Base-by-base conservation (phyloP, 2,888 invertebrate genomes). In the Nezara viridula region DNA sequence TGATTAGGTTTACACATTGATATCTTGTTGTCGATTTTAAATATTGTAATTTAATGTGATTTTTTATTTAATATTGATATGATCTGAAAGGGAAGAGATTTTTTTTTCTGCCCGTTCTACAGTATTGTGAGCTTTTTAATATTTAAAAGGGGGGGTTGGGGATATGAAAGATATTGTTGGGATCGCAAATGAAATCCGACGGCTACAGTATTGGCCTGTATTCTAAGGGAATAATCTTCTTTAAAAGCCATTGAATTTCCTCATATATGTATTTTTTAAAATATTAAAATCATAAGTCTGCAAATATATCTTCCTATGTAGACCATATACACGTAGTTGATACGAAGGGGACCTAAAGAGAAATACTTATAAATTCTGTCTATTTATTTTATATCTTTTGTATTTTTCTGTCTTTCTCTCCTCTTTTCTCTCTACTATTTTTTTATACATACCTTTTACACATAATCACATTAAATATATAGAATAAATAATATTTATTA, bases 51-150 rank as follows among this genome's bases (percentile, higher is more conserved):
- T 88, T 88, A 88, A 88, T 88, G 88, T 88, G 88, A 88, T 88
- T 73, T 88, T 44, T 73, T 66, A 66, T 87, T 88, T 73, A 66
- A 60, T 40, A 88, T 88, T 88, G n/a, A 88, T 73, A 88, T 88
- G 88, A 88, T 88, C 88, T 88, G 88, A 88, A 88, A 88, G 88
- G 88, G 88, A 88, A 88, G 88, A 73, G 88, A 88, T 88, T 81
- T 85, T 88, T n/a, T 49, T 50, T 40, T 50, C 50, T 47, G 50
- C 47, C 50, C 55, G 40, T 86, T 86, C 52, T 66, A 55, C 85
- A 81, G 88, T 88, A 81, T 88, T 73, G 32, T 55, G 66, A 88
- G 88, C 88, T 88, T 88, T 81, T 81, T 44, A 81, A 81, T 81
- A 81, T 81, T 81, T 81, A 81, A 81, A 81, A 44, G 44, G 81